Conservation (phyloP, 2,113 vertebrate species). For the Platysteira castanea region DNA sequence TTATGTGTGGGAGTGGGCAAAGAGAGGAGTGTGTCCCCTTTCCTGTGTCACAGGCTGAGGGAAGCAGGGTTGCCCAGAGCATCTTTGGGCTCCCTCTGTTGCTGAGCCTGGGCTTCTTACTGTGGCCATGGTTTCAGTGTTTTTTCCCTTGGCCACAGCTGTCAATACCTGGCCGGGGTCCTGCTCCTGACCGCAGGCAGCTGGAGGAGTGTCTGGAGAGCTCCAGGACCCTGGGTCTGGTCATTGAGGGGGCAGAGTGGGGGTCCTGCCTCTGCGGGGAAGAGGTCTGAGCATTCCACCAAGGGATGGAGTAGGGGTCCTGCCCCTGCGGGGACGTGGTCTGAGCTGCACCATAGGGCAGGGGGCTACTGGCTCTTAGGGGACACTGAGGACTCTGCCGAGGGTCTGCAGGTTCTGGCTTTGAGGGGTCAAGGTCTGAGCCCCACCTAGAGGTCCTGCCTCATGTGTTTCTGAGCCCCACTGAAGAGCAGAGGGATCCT, state of each 20-base stretch:
- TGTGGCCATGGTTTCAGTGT: fast-evolving
- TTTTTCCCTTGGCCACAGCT: background rate
- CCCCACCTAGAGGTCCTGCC: background rate
- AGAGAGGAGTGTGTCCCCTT: background rate
- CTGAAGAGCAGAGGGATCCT: too few relatives aligned
- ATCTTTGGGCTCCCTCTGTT: background rate
- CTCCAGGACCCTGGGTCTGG: background rate
- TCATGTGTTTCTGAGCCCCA: background rate
- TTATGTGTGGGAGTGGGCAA: fast-evolving
- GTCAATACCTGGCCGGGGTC: background rate
- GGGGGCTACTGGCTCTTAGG: background rate
- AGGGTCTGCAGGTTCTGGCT: background rate
- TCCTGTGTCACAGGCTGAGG: background rate
- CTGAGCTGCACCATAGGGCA: background rate
- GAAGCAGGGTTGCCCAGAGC: background rate
- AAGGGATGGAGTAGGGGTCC: background rate
- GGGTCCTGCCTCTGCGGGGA: too few relatives aligned
- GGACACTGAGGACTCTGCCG: background rate
- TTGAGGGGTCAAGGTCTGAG: background rate
- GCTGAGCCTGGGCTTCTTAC: background rate
- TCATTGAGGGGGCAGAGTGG: fast-evolving
- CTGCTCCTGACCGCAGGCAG: fast-evolving
- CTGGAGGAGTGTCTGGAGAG: background rate
- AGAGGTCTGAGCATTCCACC: background rate
- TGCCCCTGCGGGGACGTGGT: fast-evolving